These are phyloP conservation scores for Caiman crocodilus DNA, from an alignment of 2,797 vertebrate genomes.

Conservation along the genomic window DNA sequence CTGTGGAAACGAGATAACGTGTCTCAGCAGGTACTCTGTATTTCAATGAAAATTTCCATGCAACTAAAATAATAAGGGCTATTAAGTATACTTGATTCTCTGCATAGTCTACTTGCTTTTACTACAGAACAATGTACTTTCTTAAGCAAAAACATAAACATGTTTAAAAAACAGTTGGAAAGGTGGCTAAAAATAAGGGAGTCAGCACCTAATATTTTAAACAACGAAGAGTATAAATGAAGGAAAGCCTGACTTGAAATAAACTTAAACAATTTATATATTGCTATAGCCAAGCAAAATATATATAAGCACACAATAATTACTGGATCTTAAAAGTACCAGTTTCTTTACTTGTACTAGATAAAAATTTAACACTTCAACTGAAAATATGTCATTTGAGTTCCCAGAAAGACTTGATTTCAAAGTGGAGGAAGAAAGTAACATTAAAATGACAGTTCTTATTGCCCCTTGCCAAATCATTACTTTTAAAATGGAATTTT, in stretches of 20 bases:
- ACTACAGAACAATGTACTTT: not conserved
- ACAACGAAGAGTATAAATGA: not conserved
- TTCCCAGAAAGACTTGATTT: not conserved
- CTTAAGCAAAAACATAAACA: constrained; percentile 8
- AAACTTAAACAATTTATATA: not conserved
- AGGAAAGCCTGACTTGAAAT: not conserved
- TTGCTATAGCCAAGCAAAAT: not conserved
- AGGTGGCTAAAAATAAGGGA: not conserved
- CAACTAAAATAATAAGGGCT: constrained; percentile 24
- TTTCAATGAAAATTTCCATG: constrained; percentile 28
- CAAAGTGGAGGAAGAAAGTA: not conserved
- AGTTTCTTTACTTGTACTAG: not conserved
- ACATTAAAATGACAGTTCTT: not conserved
- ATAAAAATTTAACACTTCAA: not conserved
- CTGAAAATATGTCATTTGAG: not conserved
- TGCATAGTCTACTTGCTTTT: constrained; percentile 13
- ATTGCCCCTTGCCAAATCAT: not conserved
- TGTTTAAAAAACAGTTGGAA: constrained; percentile 2
- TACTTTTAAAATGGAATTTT: constrained; percentile 11
- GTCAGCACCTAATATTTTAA: not conserved
- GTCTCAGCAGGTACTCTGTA: constrained; percentile 26
- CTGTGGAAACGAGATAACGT: constrained; percentile 1
- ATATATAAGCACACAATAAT: not conserved
- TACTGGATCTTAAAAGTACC: not conserved
- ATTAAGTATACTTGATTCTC: not conserved